phyloP scores from a whole-genome alignment of 2,113 vertebrate species.

The Xenopus laevis region DNA sequence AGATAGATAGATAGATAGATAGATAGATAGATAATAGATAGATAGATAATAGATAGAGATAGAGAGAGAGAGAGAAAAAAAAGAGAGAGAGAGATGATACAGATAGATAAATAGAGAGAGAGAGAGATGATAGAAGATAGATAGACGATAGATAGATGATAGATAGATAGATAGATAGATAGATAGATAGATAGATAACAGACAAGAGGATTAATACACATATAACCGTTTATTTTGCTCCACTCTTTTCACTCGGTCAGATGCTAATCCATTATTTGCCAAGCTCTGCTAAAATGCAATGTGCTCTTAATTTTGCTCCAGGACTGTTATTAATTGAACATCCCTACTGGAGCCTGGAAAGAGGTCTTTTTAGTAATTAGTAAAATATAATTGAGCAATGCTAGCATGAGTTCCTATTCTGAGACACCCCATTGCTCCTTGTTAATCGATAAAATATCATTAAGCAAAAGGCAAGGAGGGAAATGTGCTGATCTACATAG shows the following conservation, averaged over 20 bases:
- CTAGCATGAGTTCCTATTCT: slow-evolving; percentile 35
- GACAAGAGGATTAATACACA: neutral
- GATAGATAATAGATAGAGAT: too few species aligned
- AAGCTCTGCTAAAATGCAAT: slow-evolving; percentile 34
- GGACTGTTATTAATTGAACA: slow-evolving; percentile 45
- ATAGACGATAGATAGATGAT: too few species aligned
- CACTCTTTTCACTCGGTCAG: neutral
- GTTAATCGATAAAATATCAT: slow-evolving; percentile 65
- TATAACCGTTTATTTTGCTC: too few species aligned
- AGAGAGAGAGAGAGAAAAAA: too few species aligned
- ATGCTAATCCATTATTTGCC: slow-evolving; percentile 37
- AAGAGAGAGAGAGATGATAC: too few species aligned
- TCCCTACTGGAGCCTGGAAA: slow-evolving; percentile 37
- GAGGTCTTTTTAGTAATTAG: slow-evolving; percentile 62
- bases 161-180: too few species aligned
- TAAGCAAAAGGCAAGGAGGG: slow-evolving; percentile 57
- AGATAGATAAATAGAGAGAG: too few species aligned
- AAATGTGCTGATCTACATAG: slow-evolving; percentile 41
- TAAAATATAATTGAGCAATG: slow-evolving; percentile 61
- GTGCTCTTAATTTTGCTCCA: slow-evolving; percentile 41
- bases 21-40: too few species aligned
- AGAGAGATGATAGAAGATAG: too few species aligned
- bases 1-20: too few species aligned
- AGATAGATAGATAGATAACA: too few species aligned
- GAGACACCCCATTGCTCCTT: slow-evolving; percentile 42